Evolutionary conservation across 2,888 invertebrate species (phyloP).

Genomic region (Lithophane ornitopus): DNA sequence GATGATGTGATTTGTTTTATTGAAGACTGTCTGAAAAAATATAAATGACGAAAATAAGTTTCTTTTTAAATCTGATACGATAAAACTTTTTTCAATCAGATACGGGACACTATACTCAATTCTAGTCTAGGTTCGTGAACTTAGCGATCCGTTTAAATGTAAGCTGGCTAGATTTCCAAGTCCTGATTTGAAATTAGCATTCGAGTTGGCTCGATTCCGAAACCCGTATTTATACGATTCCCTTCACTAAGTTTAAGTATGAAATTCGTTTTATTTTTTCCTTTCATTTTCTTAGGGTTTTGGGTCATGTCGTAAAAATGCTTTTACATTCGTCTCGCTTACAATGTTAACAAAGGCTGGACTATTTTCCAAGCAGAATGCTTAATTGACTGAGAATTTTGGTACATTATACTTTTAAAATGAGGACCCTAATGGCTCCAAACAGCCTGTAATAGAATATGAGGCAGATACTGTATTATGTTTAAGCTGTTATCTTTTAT

Average conservation of each 20-base stretch:
- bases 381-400: constrained; percentile 77
- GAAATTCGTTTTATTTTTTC: constrained; percentile 84
- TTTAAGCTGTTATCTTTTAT: constrained; percentile 41
- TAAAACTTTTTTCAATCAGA: background rate
- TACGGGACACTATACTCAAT: background rate
- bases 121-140: constrained; percentile 8
- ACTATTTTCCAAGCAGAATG: constrained; percentile 77
- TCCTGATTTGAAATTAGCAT: constrained; percentile 39
- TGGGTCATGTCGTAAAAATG: constrained; percentile 82
- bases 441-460: constrained; percentile 63
- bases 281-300: constrained; percentile 80
- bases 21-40: background rate
- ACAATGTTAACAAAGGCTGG: constrained; percentile 83
- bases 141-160: constrained; percentile 10
- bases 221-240: constrained; percentile 44
- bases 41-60: background rate
- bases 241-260: constrained; percentile 75
- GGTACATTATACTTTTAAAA: constrained; percentile 66
- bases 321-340: constrained; percentile 84
- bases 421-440: constrained; percentile 60
- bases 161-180: constrained; percentile 29
- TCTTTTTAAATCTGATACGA: background rate
- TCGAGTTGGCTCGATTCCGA: constrained; percentile 52
- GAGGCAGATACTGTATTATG: constrained; percentile 35
- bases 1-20: background rate